phyloP scores from a whole-genome alignment of 2,888 invertebrate species.

The Cosmia trapezina region DNA sequence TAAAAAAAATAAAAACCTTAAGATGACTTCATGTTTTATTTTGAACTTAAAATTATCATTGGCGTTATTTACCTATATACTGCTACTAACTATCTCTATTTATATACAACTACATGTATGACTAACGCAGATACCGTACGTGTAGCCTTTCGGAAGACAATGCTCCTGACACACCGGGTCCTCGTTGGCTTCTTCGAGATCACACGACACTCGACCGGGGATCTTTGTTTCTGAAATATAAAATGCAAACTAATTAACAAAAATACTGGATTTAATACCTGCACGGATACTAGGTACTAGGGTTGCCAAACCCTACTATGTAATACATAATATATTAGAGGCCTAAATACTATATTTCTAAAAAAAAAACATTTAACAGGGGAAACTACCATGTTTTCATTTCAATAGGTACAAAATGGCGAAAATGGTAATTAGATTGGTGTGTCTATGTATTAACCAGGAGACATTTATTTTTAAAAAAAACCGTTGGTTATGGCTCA shows the following conservation, averaged over 20 bases:
- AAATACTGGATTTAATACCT: neutral
- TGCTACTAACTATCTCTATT: conserved; percentile 31
- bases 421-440: no score
- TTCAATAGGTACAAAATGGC: no score
- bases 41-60: conserved; percentile 35
- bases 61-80: conserved; percentile 17
- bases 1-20: conserved; percentile 24
- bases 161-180: conserved; percentile 79
- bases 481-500: no score
- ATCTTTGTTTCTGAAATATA: conserved; percentile 65
- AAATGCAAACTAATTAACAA: conserved; percentile 5
- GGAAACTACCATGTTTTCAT: no score
- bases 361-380: no score
- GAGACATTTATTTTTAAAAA: no score
- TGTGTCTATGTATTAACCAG: no score
- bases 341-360: no score
- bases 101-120: conserved; percentile 83
- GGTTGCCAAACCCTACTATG: no score
- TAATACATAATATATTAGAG: no score
- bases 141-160: conserved; percentile 85
- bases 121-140: conserved; percentile 82
- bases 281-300: no score
- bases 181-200: conserved; percentile 78
- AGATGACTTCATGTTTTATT: conserved; percentile 50
- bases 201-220: conserved; percentile 74